A percentile compares a stretch with the other conserved stretches of the same genome.
These are phyloP conservation scores for Orientallactaga bullata DNA, from an alignment of 2,113 vertebrate species.

Conservation along the genomic window DNA sequence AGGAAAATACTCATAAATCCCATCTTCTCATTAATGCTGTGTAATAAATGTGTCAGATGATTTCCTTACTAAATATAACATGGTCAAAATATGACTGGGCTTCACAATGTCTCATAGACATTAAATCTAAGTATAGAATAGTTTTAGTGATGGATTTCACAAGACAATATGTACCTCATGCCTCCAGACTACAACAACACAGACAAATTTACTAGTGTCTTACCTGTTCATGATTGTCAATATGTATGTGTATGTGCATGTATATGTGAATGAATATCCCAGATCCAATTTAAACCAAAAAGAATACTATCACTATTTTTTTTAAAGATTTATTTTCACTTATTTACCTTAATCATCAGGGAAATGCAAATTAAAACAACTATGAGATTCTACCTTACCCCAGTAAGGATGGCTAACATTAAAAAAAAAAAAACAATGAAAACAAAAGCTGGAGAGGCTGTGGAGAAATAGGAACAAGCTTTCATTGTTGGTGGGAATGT, in stretches of 20 bases:
- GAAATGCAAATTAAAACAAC: no score
- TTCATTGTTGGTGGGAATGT: no score
- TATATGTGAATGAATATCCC: not conserved
- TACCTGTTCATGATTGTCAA: not conserved
- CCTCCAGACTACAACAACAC: not conserved
- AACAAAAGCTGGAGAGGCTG: no score
- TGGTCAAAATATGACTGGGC: not conserved
- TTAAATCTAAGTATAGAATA: conserved; percentile 28
- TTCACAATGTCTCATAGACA: not conserved
- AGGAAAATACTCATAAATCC: not conserved
- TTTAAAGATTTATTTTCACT: no score
- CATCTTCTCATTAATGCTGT: not conserved
- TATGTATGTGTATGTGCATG: not conserved
- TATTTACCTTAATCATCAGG: no score
- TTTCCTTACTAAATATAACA: conserved; percentile 22
- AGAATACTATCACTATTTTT: not conserved
- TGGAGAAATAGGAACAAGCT: no score
- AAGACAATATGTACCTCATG: not conserved
- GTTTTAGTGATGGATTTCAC: not conserved
- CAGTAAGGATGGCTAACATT: no score
- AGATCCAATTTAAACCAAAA: not conserved
- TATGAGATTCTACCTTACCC: no score
- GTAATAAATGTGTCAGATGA: not conserved
- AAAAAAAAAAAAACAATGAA: no score
- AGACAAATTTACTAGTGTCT: not conserved